These are phyloP conservation scores for Cotesia congregata DNA, from an alignment of 2,888 invertebrate species.

Conservation along the genomic window DNA sequence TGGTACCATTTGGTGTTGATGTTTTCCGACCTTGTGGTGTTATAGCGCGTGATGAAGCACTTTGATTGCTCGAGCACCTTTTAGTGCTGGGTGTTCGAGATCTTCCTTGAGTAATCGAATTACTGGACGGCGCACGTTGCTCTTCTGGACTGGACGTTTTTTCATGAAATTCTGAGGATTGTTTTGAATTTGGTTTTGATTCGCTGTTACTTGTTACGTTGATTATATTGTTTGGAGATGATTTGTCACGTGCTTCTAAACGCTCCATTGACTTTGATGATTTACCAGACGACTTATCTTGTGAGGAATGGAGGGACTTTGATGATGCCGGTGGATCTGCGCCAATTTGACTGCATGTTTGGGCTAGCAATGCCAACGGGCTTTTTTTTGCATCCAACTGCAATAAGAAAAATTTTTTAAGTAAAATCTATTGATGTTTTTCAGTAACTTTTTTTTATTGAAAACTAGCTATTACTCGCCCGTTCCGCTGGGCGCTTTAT, in stretches of 20 bases:
- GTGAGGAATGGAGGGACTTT: constrained; percentile 80
- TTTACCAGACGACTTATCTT: constrained; percentile 79
- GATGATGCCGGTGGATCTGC: constrained; percentile 82
- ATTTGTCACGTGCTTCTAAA: neutral
- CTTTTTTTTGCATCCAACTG: constrained; percentile 98
- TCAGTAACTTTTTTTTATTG: neutral
- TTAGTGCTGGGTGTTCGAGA: constrained; percentile 61
- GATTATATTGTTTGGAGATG: neutral
- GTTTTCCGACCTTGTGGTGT: constrained; percentile 73
- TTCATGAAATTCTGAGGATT: constrained; percentile 71
- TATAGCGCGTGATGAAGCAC: constrained; percentile 75
- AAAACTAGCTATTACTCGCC: too few species aligned
- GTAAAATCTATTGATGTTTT: neutral
- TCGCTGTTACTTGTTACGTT: neutral
- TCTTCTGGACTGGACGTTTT: constrained; percentile 78
- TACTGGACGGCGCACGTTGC: constrained; percentile 71
- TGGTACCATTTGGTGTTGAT: constrained; percentile 71
- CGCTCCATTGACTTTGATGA: neutral
- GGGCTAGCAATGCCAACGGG: constrained; percentile 93
- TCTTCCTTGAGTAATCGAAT: constrained; percentile 61
- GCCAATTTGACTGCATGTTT: constrained; percentile 97
- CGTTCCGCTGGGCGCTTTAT: too few species aligned
- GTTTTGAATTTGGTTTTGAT: constrained; percentile 48
- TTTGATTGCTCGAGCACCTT: constrained; percentile 84
- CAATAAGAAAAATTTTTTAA: constrained; percentile 63